These are phyloP conservation scores for Eulemur macaco DNA, from an alignment of 2,113 vertebrate genomes.

Conservation along the genomic window DNA sequence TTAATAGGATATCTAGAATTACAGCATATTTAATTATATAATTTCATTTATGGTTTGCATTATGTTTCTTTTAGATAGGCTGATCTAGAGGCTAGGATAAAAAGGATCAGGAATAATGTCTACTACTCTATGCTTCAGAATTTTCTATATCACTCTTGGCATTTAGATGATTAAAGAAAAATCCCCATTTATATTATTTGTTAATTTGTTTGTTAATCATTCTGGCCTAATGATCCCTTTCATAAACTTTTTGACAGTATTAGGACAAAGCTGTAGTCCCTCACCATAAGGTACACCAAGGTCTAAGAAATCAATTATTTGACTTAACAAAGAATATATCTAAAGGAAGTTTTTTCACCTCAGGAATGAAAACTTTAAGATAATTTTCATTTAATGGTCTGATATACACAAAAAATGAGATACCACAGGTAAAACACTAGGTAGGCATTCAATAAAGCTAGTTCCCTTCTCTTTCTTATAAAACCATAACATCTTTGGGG, in stretches of 20 bases:
- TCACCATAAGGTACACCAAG: background rate
- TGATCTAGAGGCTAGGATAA: background rate
- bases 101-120: background rate
- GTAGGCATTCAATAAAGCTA: slow-evolving; percentile 15
- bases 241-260: background rate
- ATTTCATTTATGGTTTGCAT: background rate
- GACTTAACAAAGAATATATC: background rate
- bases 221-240: background rate
- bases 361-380: slow-evolving; percentile 15
- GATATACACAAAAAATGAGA: background rate
- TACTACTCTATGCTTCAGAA: slow-evolving; percentile 13
- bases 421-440: background rate
- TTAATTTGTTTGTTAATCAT: background rate
- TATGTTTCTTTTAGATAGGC: background rate
- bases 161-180: slow-evolving; percentile 28
- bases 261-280: background rate
- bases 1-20: slow-evolving; percentile 30
- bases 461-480: background rate
- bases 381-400: slow-evolving; percentile 26
- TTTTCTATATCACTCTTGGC: background rate
- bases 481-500: background rate
- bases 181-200: background rate
- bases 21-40: background rate
- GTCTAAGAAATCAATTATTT: background rate
- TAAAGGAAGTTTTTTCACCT: background rate